These are phyloP conservation scores for Ectemnius cavifrons DNA, from an alignment of 2,888 invertebrate genomes.

Conservation along the genomic window DNA sequence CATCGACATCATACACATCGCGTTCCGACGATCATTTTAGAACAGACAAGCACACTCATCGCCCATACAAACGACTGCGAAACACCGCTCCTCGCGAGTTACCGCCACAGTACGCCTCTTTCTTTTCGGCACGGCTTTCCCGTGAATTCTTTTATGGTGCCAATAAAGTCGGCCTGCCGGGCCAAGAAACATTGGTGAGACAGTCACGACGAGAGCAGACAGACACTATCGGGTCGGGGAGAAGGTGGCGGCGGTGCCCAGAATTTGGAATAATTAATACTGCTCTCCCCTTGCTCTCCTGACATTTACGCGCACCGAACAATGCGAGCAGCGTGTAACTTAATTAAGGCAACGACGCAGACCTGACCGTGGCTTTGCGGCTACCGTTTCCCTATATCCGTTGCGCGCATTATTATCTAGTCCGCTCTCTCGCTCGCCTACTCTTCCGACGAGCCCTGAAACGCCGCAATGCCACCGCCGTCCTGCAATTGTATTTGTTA, in stretches of 20 bases:
- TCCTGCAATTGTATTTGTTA: constrained; percentile 75
- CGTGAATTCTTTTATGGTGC: not conserved
- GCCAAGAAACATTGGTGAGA: constrained; percentile 8
- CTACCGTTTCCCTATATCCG: constrained; percentile 72
- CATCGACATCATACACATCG: not conserved
- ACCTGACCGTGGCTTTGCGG: constrained; percentile 76
- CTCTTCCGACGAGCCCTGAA: constrained; percentile 62
- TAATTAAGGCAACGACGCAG: constrained; percentile 78
- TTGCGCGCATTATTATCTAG: constrained; percentile 75
- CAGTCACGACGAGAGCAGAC: not conserved
- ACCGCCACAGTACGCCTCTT: not conserved
- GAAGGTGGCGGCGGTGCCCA: not conserved
- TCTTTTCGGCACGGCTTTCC: not conserved
- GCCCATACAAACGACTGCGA: no score
- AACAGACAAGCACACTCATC: not conserved
- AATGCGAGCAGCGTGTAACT: constrained; percentile 76
- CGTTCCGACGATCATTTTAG: not conserved
- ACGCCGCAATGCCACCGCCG: constrained; percentile 65
- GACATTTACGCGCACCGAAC: constrained; percentile 75
- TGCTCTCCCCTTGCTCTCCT: constrained; percentile 62
- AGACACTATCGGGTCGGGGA: constrained; percentile 8
- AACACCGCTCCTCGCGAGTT: not conserved
- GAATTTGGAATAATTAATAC: constrained; percentile 75
- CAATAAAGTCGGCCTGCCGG: constrained; percentile 3
- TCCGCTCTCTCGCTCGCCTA: constrained; percentile 48